Evolutionary conservation across 2,888 invertebrate species (phyloP).

Genomic region (Leptinotarsa peninsularis): DNA sequence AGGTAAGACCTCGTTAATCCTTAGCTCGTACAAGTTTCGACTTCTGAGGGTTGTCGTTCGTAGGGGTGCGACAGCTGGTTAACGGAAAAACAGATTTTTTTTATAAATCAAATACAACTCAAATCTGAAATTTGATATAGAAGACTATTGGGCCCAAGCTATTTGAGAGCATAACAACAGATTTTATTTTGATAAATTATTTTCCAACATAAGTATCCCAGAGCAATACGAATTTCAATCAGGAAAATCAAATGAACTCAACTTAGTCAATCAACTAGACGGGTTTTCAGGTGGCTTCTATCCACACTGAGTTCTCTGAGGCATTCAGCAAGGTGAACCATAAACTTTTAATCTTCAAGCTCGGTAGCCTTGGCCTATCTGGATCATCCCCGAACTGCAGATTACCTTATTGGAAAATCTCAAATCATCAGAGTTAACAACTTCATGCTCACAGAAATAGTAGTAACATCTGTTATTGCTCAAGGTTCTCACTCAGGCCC

Average conservation of each 20-base stretch:
- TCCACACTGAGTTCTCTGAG: not conserved
- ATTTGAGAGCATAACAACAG: not conserved
- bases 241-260: not conserved
- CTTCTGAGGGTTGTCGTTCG: too few relatives aligned
- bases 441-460: not conserved
- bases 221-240: not conserved
- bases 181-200: not conserved
- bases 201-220: not conserved
- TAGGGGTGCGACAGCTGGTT: too few relatives aligned
- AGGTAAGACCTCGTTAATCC: too few relatives aligned
- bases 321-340: not conserved
- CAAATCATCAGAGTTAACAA: not conserved
- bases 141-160: not conserved
- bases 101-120: too few relatives aligned
- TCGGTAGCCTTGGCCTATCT: not conserved
- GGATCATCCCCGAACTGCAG: not conserved
- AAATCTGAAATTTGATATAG: too few relatives aligned
- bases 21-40: too few relatives aligned
- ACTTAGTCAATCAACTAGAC: not conserved
- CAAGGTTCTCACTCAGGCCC: not conserved
- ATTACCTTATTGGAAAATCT: not conserved
- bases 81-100: too few relatives aligned
- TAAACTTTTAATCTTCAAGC: not conserved
- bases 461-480: not conserved
- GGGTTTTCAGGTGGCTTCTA: not conserved